Base-by-base conservation (phyloP, 1,140 invertebrate genomes). In the Copidosoma floridanum region DNA sequence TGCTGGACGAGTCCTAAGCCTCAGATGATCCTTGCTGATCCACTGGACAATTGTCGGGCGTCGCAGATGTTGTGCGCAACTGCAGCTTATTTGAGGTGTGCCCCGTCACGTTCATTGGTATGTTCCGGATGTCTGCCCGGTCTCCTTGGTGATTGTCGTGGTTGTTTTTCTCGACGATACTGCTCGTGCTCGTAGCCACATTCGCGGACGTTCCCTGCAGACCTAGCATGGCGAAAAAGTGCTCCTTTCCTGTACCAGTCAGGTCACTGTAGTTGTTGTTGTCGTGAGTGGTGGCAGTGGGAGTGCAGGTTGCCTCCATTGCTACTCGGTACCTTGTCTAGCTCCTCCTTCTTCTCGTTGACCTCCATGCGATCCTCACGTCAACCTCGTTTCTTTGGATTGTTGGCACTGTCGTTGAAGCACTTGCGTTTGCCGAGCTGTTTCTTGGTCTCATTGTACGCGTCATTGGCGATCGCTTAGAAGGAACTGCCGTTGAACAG, bases 111-210 rank as follows among this genome's bases (percentile, higher is more conserved):
- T 87, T 88, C 23, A 93, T n/a, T n/a, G n/a, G 81, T 48, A 93
- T 93, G 3, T 89, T 90, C 66, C 90, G 88, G 23, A 93, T 92
- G 65, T 93, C 91, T 14, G 91, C 91, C 47, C 93, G 75, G 82
- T 83, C 48, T 83, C 79, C 40, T 71, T 68, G 0, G 68, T 75
- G n/a, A n/a, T n/a, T n/a, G n/a, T n/a, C n/a, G n/a, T n/a, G n/a
- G n/a, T n/a, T n/a, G n/a, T n/a, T n/a, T n/a, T n/a, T n/a, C n/a
- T n/a, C n/a, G n/a, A n/a, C n/a, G n/a, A n/a, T n/a, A n/a, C n/a
- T n/a, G n/a, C n/a, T n/a, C n/a, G n/a, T n/a, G n/a, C n/a, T n/a
- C n/a, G n/a, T n/a, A 26, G 86, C 71, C 2, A 69, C 74, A 27
- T 70, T 1, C 0, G 82, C 73, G 0, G 84, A 80, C 48, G 85